Base-by-base conservation (phyloP, 2,888 invertebrate species). In the Lithophane ornitopus region DNA sequence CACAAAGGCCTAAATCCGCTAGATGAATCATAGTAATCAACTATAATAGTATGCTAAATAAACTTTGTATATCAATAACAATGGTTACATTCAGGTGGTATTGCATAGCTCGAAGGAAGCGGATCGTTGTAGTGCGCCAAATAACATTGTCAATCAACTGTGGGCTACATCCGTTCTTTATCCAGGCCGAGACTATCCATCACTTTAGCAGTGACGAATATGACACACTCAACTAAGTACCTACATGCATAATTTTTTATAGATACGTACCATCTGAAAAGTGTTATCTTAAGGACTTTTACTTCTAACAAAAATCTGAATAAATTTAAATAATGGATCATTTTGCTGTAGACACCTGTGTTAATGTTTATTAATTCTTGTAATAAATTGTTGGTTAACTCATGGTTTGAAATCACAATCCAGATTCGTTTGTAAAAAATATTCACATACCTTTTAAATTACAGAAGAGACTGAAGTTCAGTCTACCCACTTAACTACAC, bases 111-210 rank as follows among this genome's bases (percentile, higher is more conserved):
- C 74, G 80, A 82, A 89, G 89, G 90, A 89, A 86, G 85, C 83
- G 74, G 78, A 85, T 89, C 84, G 84, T 85, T 84, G 80, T 75
- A 76, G 82, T 82, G 85, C 84, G 87, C 88, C 87, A 91, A 90
- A 90, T 87, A 90, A 85, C 89, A 85, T 86, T 83, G 90, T 88
- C 92, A 90, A 89, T 90, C 89, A 90, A 84, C 89, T 88, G 84
- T 86, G 84, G 85, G 74, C 85, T 81, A 89, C 92, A 91, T 92
- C 92, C 93, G 94, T 89, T 92, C 88, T 90, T 90, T 91, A 93
- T 92, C 89, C 90, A 87, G 87, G 88, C 86, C 90, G 84, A 85
- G 88, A 86, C 89, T 87, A 94, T 94, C 91, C 92, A 93, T 94
- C 93, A 94, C 89, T 92, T 83, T 90, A 89, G 87, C 76, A 62